Percentiles rank a stretch among this genome's conserved stretches.
Conservation (phyloP, 1,140 invertebrate genomes). For the Nebria ingens region DNA sequence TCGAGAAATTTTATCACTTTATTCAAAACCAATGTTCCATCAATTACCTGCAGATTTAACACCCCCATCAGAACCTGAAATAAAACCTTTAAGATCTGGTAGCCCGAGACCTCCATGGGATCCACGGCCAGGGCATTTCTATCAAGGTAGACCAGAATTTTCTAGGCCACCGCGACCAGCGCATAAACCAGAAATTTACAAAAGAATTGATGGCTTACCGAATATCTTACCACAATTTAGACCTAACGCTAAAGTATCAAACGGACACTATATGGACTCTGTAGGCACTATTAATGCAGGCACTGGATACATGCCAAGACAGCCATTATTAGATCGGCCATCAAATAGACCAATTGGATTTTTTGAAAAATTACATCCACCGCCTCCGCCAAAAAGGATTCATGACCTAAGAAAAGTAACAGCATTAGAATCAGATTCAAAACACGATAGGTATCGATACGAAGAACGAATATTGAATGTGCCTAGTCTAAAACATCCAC, state of each 20-base stretch:
- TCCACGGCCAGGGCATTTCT: conserved; percentile 32
- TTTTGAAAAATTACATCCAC: conserved; percentile 38
- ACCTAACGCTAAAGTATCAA: conserved; percentile 51
- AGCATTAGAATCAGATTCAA: conserved; percentile 12
- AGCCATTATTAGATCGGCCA: conserved; percentile 31
- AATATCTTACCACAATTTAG: conserved; percentile 62
- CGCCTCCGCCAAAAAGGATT: conserved; percentile 32
- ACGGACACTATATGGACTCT: conserved; percentile 36
- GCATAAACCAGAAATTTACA: conserved; percentile 26
- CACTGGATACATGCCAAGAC: conserved; percentile 24
- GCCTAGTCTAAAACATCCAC: conserved; percentile 7
- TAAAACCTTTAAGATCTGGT: conserved; percentile 16
- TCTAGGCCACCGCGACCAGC: conserved; percentile 27
- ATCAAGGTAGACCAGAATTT: conserved; percentile 30
- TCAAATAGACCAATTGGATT: conserved; percentile 31
- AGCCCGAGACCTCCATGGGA: conserved; percentile 30
- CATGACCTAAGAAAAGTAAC: conserved; percentile 26
- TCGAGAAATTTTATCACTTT: conserved; percentile 29
- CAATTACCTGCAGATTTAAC: conserved; percentile 33
- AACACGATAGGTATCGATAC: conserved; percentile 10
- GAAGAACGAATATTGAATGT: neutral
- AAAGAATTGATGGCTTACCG: conserved; percentile 41
- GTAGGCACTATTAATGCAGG: conserved; percentile 35
- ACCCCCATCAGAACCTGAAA: conserved; percentile 27
- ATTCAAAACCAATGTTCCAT: conserved; percentile 33